These are phyloP conservation scores for Aphelinus certus DNA, from an alignment of 1,140 invertebrate genomes.

Conservation along the genomic window DNA sequence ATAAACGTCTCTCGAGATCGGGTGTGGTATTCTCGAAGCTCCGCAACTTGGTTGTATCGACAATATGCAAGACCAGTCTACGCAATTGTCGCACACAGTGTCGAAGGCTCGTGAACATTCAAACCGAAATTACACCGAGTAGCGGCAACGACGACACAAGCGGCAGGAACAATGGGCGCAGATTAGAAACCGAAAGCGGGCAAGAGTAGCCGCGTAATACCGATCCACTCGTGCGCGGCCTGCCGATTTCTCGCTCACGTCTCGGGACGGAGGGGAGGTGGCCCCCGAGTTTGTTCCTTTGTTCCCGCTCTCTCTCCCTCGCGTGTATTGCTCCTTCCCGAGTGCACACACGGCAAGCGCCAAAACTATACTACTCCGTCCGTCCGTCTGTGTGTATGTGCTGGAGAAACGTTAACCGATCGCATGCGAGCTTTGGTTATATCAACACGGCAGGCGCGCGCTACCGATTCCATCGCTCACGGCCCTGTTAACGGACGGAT, in stretches of 20 bases:
- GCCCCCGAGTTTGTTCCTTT: slow-evolving; percentile 62
- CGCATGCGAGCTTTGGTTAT: not conserved
- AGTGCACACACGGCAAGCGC: no score
- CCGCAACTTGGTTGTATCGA: no score
- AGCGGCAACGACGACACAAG: not conserved
- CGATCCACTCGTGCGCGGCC: not conserved
- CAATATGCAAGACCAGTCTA: no score
- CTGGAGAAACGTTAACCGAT: not conserved
- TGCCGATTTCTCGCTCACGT: slow-evolving; percentile 7
- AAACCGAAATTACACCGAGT: not conserved
- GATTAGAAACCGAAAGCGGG: slow-evolving; percentile 1
- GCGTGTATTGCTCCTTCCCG: not conserved
- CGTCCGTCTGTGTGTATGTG: no score
- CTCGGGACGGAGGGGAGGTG: not conserved
- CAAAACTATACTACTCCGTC: no score
- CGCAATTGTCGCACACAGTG: no score
- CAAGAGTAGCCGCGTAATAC: not conserved
- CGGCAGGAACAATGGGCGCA: no score
- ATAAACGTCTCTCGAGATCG: no score
- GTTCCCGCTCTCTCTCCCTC: not conserved
- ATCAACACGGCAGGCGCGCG: not conserved
- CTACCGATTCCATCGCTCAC: slow-evolving; percentile 1
- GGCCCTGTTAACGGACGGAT: no score
- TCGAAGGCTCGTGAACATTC: not conserved
- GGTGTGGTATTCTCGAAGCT: no score